These are phyloP conservation scores for Patella caerulea DNA, from an alignment of 2,888 invertebrate genomes.

Conservation along the genomic window DNA sequence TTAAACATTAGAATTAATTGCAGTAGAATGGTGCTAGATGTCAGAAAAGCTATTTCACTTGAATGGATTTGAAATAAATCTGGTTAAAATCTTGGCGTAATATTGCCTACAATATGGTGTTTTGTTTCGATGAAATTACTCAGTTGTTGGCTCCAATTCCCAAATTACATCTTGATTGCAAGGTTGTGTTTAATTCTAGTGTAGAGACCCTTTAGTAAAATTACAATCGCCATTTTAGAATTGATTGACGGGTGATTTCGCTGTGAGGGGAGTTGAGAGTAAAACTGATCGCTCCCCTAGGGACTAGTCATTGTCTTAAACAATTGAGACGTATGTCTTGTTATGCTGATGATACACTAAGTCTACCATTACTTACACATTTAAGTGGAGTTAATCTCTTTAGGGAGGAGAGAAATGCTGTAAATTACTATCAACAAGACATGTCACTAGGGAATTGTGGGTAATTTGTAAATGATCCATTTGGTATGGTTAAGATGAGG, in stretches of 20 bases:
- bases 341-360: neutral
- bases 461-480: conserved; percentile 9
- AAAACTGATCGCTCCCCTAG: neutral
- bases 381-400: neutral
- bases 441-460: conserved; percentile 1
- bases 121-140: conserved; percentile 4
- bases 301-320: neutral
- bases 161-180: conserved; percentile 2
- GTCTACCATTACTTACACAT: neutral
- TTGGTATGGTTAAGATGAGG: neutral
- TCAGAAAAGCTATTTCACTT: no score
- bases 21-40: no score
- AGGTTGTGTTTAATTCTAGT: conserved; percentile 9
- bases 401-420: neutral
- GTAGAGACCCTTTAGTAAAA: conserved; percentile 1
- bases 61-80: no score
- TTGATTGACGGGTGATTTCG: neutral
- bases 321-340: conserved; percentile 9
- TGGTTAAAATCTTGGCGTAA: no score
- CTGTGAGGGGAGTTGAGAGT: neutral
- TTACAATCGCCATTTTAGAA: neutral
- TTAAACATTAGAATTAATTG: no score
- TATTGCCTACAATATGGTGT: neutral
- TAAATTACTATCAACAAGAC: conserved; percentile 1
- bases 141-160: neutral